These are phyloP conservation scores for Oxytorus armatus DNA, from an alignment of 2,888 invertebrate genomes.

Conservation along the genomic window DNA sequence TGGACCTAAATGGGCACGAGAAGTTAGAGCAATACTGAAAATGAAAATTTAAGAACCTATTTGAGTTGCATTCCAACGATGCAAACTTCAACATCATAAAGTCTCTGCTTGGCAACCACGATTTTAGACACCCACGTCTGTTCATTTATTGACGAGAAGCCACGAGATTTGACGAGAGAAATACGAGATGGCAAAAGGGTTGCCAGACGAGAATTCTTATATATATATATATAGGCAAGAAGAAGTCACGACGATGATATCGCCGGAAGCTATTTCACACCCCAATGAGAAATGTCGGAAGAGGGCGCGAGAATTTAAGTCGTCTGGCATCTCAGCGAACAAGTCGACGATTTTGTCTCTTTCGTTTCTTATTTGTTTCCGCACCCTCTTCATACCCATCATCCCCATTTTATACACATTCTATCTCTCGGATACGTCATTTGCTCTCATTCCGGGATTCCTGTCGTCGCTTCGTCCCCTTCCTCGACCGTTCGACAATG, in stretches of 20 bases:
- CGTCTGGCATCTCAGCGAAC: conserved; percentile 9
- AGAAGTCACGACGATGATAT: not conserved
- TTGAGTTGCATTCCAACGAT: no score
- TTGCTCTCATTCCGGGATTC: conserved; percentile 25
- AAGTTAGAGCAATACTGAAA: no score
- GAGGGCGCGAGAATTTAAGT: conserved; percentile 27
- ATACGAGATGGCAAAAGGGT: no score
- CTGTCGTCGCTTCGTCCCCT: not conserved
- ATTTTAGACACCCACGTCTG: no score
- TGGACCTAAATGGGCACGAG: no score
- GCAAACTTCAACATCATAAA: no score
- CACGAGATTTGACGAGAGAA: no score
- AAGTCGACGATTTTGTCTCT: conserved; percentile 36
- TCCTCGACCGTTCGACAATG: conserved; percentile 28
- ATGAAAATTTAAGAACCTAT: no score
- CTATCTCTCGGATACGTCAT: conserved; percentile 23
- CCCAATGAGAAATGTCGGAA: not conserved
- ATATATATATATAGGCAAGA: not conserved
- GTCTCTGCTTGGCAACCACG: no score
- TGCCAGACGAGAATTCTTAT: not conserved
- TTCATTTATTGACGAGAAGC: no score
- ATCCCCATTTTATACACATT: not conserved
- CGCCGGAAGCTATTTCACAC: conserved; percentile 5
- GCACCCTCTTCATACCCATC: no score
- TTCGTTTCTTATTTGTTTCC: conserved; percentile 3